These are phyloP conservation scores for Budorcas taxicolor DNA, from an alignment of 2,113 vertebrate genomes.

Conservation along the genomic window DNA sequence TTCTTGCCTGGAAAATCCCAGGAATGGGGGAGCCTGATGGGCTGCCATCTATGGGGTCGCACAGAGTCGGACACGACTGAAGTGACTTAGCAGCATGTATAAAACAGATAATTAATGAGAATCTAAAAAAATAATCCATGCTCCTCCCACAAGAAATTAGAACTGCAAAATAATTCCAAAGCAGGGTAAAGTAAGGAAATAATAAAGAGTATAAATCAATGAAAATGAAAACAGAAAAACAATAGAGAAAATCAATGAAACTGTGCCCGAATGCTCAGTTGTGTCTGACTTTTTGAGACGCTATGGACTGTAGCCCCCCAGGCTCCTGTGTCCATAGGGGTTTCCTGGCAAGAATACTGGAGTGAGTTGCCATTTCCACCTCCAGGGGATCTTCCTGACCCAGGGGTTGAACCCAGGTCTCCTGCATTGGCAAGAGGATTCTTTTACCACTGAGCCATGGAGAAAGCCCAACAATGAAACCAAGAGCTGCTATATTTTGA, in stretches of 20 bases:
- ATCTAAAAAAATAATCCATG: neutral
- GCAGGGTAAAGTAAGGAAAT: neutral
- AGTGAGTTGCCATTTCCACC: neutral
- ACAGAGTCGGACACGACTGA: too few species aligned
- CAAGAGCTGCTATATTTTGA: neutral
- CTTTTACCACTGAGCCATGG: neutral
- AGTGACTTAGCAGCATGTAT: neutral
- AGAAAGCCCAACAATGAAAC: neutral
- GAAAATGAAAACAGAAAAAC: neutral
- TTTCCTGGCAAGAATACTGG: neutral
- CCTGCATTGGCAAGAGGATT: neutral
- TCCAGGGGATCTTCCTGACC: neutral
- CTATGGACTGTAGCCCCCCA: neutral
- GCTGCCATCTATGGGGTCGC: too few species aligned
- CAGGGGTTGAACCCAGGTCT: neutral
- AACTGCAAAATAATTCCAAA: neutral
- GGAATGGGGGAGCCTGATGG: too few species aligned
- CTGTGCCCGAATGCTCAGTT: neutral
- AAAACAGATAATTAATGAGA: neutral
- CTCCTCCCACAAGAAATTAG: neutral
- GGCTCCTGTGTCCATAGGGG: neutral
- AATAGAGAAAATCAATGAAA: neutral
- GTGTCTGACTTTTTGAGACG: neutral
- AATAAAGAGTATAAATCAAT: neutral
- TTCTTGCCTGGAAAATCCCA: too few species aligned